Percentiles rank a stretch among this genome's conserved stretches.
These are phyloP conservation scores for Cyrtonyx montezumae DNA, from an alignment of 2,113 vertebrate genomes.

Conservation along the genomic window DNA sequence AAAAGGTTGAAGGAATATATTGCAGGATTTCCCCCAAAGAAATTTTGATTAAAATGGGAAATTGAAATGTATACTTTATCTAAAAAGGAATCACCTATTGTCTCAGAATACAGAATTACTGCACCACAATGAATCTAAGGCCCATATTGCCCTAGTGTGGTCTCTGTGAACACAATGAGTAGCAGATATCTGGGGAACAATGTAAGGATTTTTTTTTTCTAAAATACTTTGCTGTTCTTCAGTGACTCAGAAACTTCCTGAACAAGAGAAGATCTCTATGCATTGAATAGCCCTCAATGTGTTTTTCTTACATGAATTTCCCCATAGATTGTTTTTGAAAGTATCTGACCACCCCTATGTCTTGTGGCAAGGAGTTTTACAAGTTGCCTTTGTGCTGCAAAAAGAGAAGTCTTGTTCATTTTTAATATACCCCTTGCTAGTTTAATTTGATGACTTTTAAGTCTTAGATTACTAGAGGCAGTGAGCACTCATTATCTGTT, in stretches of 20 bases:
- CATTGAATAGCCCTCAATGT: not conserved
- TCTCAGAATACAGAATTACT: not conserved
- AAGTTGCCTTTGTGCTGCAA: not conserved
- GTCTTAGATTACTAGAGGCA: not conserved
- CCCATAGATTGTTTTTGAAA: not conserved
- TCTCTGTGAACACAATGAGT: not conserved
- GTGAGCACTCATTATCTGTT: not conserved
- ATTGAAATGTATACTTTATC: not conserved
- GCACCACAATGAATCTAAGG: not conserved
- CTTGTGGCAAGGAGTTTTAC: not conserved
- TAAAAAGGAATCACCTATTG: not conserved
- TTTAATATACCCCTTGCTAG: not conserved
- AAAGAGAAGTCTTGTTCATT: not conserved
- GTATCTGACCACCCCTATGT: not conserved
- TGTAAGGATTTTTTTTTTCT: not conserved
- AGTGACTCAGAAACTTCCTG: not conserved
- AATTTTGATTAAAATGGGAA: not conserved
- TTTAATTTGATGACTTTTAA: slow-evolving; percentile 14
- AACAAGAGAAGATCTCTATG: not conserved
- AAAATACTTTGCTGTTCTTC: not conserved
- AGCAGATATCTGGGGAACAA: not conserved
- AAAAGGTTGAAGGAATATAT: not conserved
- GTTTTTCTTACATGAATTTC: not conserved
- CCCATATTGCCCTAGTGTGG: not conserved
- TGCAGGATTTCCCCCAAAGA: not conserved